Base-by-base conservation (phyloP, 2,888 invertebrate genomes). In the Pristionchus fissidentatus region DNA sequence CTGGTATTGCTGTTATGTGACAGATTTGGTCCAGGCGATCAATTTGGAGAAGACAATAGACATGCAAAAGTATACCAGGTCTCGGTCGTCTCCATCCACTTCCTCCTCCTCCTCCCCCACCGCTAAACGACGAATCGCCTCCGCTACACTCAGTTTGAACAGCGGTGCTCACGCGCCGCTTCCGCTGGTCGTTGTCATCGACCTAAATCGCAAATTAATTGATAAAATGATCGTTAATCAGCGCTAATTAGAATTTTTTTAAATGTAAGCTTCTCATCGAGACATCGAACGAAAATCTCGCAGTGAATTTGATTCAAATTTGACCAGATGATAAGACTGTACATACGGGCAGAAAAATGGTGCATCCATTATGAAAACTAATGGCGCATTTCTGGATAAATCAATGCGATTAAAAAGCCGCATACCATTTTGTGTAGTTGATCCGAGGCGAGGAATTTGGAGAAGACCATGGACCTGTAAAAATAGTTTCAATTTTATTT, bases 381-480 rank as follows among this genome's bases (percentile, higher is more conserved):
- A n/a, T n/a, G 26, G n/a, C n/a, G 4, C 8, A 0, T 22, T 22
- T n/a, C 26, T 3, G 26, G 35, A 62, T 62, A 62, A 2, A 13
- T 10, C 13, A 15, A 32, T 35, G 15, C n/a, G 3, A 57, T 5
- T 10, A 57, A n/a, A 0, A 57, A 57, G 4, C 3, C 1, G 22
- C 89, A n/a, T 32, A 91, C 86, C 38, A 90, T 84, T 62, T 86
- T 84, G 4, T 85, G 86, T 55, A 91, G 86, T 60, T 89, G 85
- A 22, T 89, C 88, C 26, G 86, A 87, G 55, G 87, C 86, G 29
- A 89, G 78, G 66, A 89, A 87, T 66, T 89, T 89, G n/a, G 88
- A 85, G 55, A 89, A 88, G 49, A 89, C 85, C 85, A 87, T 85
- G 0, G 87, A 86, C 73, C 87, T 87, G 70, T 41, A 85, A 82